Evolutionary conservation across 2,113 vertebrate genomes (phyloP).

Genomic region (Chloroceryle aenea): DNA sequence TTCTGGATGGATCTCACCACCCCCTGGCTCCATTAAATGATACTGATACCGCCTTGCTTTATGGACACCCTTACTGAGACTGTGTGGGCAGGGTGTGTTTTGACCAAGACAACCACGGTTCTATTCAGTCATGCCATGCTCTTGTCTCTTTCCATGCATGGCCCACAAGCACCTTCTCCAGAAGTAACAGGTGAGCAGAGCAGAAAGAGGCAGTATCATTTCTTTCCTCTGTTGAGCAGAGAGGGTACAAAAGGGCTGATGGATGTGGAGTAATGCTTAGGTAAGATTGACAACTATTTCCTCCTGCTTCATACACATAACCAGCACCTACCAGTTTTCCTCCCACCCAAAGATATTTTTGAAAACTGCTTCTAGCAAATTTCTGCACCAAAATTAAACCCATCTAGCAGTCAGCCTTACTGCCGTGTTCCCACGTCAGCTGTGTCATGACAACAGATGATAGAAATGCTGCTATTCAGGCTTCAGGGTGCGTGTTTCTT

Average conservation of each 20-base stretch:
- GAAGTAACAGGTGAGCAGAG: background rate
- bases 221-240: background rate
- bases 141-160: background rate
- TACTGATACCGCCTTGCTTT: background rate
- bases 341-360: conserved; percentile 60
- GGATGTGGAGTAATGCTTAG: conserved; percentile 50
- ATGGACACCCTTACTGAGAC: background rate
- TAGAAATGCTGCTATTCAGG: conserved; percentile 75
- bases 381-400: conserved; percentile 78
- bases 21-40: background rate
- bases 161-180: background rate
- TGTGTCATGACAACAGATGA: conserved; percentile 81
- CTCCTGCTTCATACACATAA: conserved; percentile 57
- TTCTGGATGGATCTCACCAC: background rate
- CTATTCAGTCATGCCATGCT: background rate
- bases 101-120: background rate
- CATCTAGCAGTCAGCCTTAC: conserved; percentile 75
- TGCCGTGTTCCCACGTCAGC: conserved; percentile 78
- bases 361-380: conserved; percentile 76
- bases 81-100: rapidly evolving
- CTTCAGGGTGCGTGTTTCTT: conserved; percentile 50
- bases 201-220: background rate
- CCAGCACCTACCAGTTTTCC: conserved; percentile 50
- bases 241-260: conserved; percentile 41
- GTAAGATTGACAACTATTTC: conserved; percentile 70